Base-by-base conservation (phyloP, 2,888 invertebrate species). In the Trichopoda pennipes region DNA sequence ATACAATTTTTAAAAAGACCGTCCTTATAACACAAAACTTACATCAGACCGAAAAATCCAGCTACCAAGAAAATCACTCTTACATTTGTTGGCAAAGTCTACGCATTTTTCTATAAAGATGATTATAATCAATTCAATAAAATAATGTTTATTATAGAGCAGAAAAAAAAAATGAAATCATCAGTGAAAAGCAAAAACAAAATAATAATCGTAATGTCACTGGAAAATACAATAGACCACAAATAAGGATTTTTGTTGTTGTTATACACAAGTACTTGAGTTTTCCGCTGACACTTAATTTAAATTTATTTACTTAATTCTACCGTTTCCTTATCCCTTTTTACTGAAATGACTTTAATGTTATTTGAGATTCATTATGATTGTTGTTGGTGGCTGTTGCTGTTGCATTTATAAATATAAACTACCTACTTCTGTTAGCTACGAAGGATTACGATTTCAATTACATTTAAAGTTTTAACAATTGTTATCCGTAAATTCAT, bases 241-340 rank as follows among this genome's bases (percentile, higher is more conserved):
- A 28, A 49, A 49, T 16, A 47, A 64, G 35, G 28, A 6, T 42
- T 23, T 28, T 1, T 23, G 1, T 14, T 35, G 12, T 35, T 56
- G 12, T 16, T 17, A 7, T 21, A 17, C 17, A 23, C 35, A 47
- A 53, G 17, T 64, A 74, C 64, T 64, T 74, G 23, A 64, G 56
- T 49, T 49, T 74, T 55, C 35, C 74, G 44, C 32, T 73, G 53
- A 63, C 61, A 73, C 53, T 63, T 73, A 12, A 53, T 74, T 64
- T 74, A 35, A 64, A 63, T 74, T 73, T 73, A 63, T 74, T 73
- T 73, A 63, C 63, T 73, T 55, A 42, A 63, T 32, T 56, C 66
- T 38, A 38, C n/a, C 47, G 49, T 64, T 74, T 49, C 47, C n/a
- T 49, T 56, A 56, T 49, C 12, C 47, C 32, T 56, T 12, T 38